A percentile compares a stretch with the other conserved stretches of the same genome.
These are phyloP conservation scores for Apodemia zela DNA, from an alignment of 2,888 invertebrate species.

Conservation along the genomic window DNA sequence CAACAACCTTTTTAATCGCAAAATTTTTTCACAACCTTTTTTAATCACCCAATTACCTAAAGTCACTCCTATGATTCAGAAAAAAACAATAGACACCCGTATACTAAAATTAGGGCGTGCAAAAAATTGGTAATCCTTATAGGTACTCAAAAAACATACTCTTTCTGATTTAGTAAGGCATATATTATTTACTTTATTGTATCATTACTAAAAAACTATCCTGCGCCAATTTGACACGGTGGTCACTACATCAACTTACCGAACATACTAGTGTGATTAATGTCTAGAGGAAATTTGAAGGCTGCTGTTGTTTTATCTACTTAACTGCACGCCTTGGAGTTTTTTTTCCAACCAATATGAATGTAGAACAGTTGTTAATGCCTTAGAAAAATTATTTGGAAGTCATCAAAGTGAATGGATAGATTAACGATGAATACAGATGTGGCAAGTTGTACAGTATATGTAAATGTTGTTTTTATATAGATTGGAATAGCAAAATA, in stretches of 20 bases:
- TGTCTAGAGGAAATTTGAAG: conserved; percentile 77
- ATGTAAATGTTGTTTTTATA: neutral
- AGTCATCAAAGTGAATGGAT: conserved; percentile 28
- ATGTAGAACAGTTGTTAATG: conserved; percentile 75
- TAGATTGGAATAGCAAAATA: too few species aligned
- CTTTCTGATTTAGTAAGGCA: too few species aligned
- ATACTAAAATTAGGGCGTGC: too few species aligned
- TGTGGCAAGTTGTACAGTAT: conserved; percentile 19
- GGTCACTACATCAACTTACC: conserved; percentile 55
- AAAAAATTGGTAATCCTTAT: too few species aligned
- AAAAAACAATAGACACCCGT: too few species aligned
- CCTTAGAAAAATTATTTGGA: conserved; percentile 51
- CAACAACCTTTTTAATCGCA: too few species aligned
- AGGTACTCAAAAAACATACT: too few species aligned
- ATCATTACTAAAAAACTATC: neutral
- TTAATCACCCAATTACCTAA: too few species aligned
- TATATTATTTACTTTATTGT: too few species aligned
- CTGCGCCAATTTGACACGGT: neutral
- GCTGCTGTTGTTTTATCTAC: conserved; percentile 78
- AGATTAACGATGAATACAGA: conserved; percentile 26
- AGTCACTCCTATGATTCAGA: too few species aligned
- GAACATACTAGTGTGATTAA: conserved; percentile 76
- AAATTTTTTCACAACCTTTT: too few species aligned
- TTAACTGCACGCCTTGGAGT: conserved; percentile 73
- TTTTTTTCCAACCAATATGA: conserved; percentile 52